Percentiles rank a stretch among this genome's conserved stretches.
These are phyloP conservation scores for Brachionus sp. DNA, from an alignment of 1,140 invertebrate species.

Conservation along the genomic window DNA sequence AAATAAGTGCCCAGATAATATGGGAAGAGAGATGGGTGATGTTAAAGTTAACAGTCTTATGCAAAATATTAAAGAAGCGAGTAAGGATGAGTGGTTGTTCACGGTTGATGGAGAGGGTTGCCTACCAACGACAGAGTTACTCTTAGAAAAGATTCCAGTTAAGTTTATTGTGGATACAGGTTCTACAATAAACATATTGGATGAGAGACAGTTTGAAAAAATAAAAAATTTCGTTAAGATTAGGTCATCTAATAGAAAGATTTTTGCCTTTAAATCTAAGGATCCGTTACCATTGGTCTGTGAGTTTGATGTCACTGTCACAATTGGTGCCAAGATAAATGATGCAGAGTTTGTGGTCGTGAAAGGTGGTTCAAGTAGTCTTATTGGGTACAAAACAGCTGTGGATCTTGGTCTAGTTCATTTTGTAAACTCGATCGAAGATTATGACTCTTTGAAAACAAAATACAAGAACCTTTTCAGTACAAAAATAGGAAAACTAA, in stretches of 20 bases:
- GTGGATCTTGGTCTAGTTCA: neutral
- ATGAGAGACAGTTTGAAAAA: neutral
- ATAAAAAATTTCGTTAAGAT: neutral
- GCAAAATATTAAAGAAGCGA: neutral
- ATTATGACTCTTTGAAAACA: neutral
- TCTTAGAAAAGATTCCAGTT: neutral
- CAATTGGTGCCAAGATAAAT: neutral
- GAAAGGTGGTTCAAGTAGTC: neutral
- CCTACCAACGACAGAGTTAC: neutral
- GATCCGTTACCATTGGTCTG: neutral
- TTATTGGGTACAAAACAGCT: neutral
- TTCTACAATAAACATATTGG: neutral
- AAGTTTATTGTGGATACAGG: neutral
- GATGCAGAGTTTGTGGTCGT: neutral
- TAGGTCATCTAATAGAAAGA: neutral
- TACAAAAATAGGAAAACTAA: conserved; percentile 49
- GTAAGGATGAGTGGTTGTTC: neutral
- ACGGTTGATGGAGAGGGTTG: neutral
- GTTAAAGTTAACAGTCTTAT: neutral
- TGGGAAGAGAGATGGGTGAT: neutral
- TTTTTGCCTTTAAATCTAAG: neutral
- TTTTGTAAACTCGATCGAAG: neutral
- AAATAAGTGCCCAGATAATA: neutral
- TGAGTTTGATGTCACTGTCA: neutral
- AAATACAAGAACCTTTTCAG: neutral